Conservation (phyloP, 2,888 invertebrate genomes). For the Nasonia oneida region DNA sequence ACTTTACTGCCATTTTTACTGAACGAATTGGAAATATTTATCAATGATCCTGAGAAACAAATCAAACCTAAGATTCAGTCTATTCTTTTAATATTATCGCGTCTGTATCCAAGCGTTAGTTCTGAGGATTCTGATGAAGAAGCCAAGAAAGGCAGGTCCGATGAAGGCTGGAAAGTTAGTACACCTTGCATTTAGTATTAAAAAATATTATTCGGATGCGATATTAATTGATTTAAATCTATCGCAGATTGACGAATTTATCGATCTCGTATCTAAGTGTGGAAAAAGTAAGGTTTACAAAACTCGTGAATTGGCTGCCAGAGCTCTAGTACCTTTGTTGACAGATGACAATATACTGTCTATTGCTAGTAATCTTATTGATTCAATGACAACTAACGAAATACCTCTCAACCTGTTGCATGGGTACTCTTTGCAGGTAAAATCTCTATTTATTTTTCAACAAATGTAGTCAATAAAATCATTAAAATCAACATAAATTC, state of each 20-base stretch:
- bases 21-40: slow-evolving; percentile 77
- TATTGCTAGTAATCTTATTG: slow-evolving; percentile 75
- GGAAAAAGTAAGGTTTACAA: slow-evolving; percentile 84
- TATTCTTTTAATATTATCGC: slow-evolving; percentile 87
- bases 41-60: slow-evolving; percentile 74
- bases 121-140: slow-evolving; percentile 84
- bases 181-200: background rate
- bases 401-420: slow-evolving; percentile 82
- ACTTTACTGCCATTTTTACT: slow-evolving; percentile 82
- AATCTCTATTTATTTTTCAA: slow-evolving; percentile 26
- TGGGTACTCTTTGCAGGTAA: slow-evolving; percentile 85
- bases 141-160: slow-evolving; percentile 71
- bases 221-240: background rate
- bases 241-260: slow-evolving; percentile 83
- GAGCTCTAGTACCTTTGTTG: slow-evolving; percentile 84
- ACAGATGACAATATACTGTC: slow-evolving; percentile 75
- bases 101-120: slow-evolving; percentile 88
- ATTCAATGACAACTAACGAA: slow-evolving; percentile 67
- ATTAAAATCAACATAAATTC: background rate
- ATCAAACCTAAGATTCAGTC: slow-evolving; percentile 87
- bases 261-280: slow-evolving; percentile 84
- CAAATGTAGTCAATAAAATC: background rate
- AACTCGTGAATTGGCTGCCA: slow-evolving; percentile 87
- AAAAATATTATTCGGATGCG: background rate
- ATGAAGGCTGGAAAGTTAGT: slow-evolving; percentile 84